These are phyloP conservation scores for Apodemia duryi DNA, from an alignment of 2,888 invertebrate genomes.

Conservation along the genomic window DNA sequence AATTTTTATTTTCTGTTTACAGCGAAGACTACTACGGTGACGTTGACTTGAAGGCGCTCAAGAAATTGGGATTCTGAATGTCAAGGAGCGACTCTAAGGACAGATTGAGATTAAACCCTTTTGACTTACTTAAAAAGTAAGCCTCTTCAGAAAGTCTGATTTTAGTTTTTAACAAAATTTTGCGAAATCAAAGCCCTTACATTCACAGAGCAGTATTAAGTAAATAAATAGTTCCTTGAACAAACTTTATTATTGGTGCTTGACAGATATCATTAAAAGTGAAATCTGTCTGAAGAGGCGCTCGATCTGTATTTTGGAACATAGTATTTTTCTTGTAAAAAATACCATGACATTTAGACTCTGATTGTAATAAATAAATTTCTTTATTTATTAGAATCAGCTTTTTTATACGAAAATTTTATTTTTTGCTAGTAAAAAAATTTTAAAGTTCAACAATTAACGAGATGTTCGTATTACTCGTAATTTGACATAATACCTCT, in stretches of 20 bases:
- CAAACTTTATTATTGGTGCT: not conserved
- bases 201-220: not conserved
- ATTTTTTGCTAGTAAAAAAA: not conserved
- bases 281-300: conserved; percentile 62
- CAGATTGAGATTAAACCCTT: conserved; percentile 68
- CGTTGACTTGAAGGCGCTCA: conserved; percentile 91
- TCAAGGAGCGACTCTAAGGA: conserved; percentile 70
- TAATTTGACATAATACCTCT: conserved; percentile 57
- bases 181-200: too few species aligned
- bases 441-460: conserved; percentile 48
- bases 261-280: not conserved
- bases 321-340: not conserved
- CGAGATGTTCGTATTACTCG: not conserved
- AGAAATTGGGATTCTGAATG: conserved; percentile 88
- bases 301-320: conserved; percentile 37
- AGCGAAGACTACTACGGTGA: conserved; percentile 97
- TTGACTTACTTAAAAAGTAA: conserved; percentile 51
- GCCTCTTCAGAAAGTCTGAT: conserved; percentile 39
- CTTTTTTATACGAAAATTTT: not conserved
- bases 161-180: not conserved
- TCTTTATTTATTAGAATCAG: not conserved
- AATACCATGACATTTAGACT: conserved; percentile 1
- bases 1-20: conserved; percentile 41
- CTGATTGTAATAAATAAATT: conserved; percentile 6
- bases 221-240: not conserved